Evolutionary conservation across 1,140 invertebrate species (phyloP), one percentile per base, ranked within the genome.

Genomic region (Aphelinus atriplicis): DNA sequence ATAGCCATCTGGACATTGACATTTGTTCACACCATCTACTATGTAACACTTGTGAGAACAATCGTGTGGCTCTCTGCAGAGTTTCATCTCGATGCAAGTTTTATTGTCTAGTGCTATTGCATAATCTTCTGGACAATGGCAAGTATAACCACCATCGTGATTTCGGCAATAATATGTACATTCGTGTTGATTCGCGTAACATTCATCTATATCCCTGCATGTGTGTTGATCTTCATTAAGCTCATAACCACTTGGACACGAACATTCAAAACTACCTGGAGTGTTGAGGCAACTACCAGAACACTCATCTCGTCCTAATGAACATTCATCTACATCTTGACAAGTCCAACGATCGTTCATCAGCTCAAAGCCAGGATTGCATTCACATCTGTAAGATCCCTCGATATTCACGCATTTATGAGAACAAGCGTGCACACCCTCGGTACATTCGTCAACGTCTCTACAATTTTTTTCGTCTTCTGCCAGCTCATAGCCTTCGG

Each of bases 381-480:
- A 96, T 66, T 92, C 90, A 79, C 94, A 95, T 1, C 89, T 83
- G 82, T 92, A 95, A 2, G 92, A 92, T 9, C 93, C 93, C 1
- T 90, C 89, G 0, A 90, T 91, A 81, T 95, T 95, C 2, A 92
- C 88, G 81, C 93, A 95, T 6, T 87, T 89, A 3, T 90, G 89
- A 0, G 90, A 92, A 76, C 93, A 92, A 64, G 90, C 89, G 7
- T 91, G 89, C 61, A 89, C 88, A 1, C 87, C 88, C 51, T 90
- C 87, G 1, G 87, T 85, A 79, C 95, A 97, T 85, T 96, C 95
- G 81, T 96, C 90, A 66, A 96, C 90, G 85, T 96, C 94, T 47
- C 46, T 61, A 26, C 78, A 79, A 57, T 69, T 77, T 43, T 71
- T 77, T 9, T 77, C 75, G 67, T 80, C 71, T 55, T 66, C 63